These are phyloP conservation scores for Drosophila gunungcola DNA, from an alignment of 1,140 invertebrate genomes.

Conservation along the genomic window DNA sequence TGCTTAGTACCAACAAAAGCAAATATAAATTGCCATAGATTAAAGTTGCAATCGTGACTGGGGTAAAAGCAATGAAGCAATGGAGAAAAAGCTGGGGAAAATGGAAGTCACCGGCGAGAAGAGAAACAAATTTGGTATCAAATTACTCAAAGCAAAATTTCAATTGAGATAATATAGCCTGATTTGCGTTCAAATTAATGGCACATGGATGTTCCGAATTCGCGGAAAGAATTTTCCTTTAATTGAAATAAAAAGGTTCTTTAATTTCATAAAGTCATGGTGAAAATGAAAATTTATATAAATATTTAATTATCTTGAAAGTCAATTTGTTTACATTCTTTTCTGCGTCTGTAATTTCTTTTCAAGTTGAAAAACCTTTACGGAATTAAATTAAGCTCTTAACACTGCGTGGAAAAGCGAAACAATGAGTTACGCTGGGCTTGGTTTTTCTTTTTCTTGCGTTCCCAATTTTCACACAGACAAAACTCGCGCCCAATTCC, in stretches of 20 bases:
- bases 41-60: slow-evolving; percentile 55
- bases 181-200: slow-evolving; percentile 31
- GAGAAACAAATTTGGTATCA: slow-evolving; percentile 28
- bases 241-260: slow-evolving; percentile 4
- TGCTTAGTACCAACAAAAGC: slow-evolving; percentile 23
- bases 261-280: neutral
- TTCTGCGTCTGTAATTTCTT: slow-evolving; percentile 8
- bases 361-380: slow-evolving; percentile 48
- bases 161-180: slow-evolving; percentile 39
- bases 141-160: slow-evolving; percentile 47
- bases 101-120: slow-evolving; percentile 4
- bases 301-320: no score
- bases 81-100: slow-evolving; percentile 9
- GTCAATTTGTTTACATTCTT: no score
- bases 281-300: no score
- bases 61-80: neutral
- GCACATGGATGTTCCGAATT: neutral
- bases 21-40: slow-evolving; percentile 59
- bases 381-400: slow-evolving; percentile 55
- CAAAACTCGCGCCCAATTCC: slow-evolving; percentile 38
- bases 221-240: neutral
- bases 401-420: slow-evolving; percentile 49
- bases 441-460: slow-evolving; percentile 20
- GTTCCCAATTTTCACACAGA: slow-evolving; percentile 27
- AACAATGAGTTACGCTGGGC: slow-evolving; percentile 67